Conservation (phyloP, 2,113 vertebrate genomes). For the Notarius quadriscutis region DNA sequence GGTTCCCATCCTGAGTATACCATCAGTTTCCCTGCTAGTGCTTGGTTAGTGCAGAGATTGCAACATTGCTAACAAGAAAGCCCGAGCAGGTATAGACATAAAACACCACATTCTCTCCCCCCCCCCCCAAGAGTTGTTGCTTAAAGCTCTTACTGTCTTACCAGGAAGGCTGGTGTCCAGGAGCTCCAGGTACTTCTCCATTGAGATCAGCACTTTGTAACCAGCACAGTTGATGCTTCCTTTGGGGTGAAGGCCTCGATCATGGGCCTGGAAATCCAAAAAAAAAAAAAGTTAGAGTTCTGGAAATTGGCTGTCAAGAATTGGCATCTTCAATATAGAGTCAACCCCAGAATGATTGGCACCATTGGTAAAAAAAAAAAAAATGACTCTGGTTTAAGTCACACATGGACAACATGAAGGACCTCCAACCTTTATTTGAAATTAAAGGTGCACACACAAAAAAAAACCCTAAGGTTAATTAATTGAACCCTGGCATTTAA, state of each 20-base stretch:
- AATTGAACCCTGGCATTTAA: no score
- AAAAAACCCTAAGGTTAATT: no score
- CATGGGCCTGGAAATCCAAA: conserved; percentile 75
- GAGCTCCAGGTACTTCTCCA: conserved; percentile 89
- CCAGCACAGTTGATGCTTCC: conserved; percentile 85
- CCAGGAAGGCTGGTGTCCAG: conserved; percentile 83
- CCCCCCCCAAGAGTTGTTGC: not conserved
- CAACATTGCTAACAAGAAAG: not conserved
- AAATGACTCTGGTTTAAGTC: not conserved
- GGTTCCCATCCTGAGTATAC: not conserved
- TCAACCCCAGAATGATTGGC: not conserved
- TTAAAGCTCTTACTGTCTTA: conserved; percentile 49
- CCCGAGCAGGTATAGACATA: not conserved
- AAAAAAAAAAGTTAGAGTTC: conserved; percentile 9
- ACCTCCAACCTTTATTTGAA: not conserved
- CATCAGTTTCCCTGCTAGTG: not conserved
- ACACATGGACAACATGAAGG: not conserved
- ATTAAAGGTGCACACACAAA: no score
- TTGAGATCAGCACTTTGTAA: conserved; percentile 85
- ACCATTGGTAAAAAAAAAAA: not conserved
- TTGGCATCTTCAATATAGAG: not conserved
- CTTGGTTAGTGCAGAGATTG: not conserved
- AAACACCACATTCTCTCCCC: not conserved
- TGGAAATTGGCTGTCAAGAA: not conserved
- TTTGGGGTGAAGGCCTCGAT: conserved; percentile 78